Conservation (phyloP, 2,797 vertebrate species). For the Enteromius anoplus region DNA sequence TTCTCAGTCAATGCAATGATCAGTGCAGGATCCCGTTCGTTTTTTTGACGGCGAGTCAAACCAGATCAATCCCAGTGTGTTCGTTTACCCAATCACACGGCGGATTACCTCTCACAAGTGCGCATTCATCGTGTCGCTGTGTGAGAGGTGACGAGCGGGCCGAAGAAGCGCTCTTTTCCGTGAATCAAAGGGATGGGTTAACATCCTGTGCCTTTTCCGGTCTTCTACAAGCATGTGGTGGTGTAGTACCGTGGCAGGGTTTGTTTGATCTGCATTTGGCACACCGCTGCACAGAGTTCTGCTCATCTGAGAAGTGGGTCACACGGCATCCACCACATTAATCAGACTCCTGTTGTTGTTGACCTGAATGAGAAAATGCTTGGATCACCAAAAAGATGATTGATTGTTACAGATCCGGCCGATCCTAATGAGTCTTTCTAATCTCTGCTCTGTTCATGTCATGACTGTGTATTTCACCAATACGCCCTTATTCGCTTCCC, state of each 20-base stretch:
- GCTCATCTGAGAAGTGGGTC: slow-evolving; percentile 58
- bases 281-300: slow-evolving; percentile 28
- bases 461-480: slow-evolving; percentile 40
- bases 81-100: slow-evolving; percentile 49
- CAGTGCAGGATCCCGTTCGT: slow-evolving; percentile 35
- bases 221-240: background rate
- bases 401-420: slow-evolving; percentile 49
- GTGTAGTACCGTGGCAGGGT: slow-evolving; percentile 9
- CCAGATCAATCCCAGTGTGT: slow-evolving; percentile 49
- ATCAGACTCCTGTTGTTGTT: slow-evolving; percentile 55
- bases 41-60: slow-evolving; percentile 58
- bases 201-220: slow-evolving; percentile 8
- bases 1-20: slow-evolving; percentile 53
- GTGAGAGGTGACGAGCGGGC: background rate
- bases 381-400: slow-evolving; percentile 60
- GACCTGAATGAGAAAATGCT: slow-evolving; percentile 60
- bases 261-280: slow-evolving; percentile 38
- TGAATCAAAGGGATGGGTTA: background rate
- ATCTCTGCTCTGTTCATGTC: slow-evolving; percentile 56
- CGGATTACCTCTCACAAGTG: slow-evolving; percentile 32
- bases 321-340: slow-evolving; percentile 53
- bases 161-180: background rate
- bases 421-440: slow-evolving; percentile 57
- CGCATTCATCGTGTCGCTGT: background rate
- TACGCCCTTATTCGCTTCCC: slow-evolving; percentile 15